Conservation (phyloP, 2,113 vertebrate species). For the Prunella fulvescens region DNA sequence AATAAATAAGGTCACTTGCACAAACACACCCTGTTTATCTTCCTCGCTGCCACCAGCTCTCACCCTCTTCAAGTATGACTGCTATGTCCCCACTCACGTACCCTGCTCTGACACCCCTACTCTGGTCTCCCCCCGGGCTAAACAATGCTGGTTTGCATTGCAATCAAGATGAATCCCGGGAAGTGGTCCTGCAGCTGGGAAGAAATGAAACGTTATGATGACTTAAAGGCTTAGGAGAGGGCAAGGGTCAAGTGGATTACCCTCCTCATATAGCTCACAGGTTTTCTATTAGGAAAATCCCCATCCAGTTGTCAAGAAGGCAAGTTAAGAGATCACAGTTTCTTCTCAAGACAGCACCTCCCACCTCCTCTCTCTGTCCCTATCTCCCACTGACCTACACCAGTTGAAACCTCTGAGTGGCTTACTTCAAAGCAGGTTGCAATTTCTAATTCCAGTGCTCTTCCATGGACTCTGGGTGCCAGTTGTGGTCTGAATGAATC, state of each 20-base stretch:
- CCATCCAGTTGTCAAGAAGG: background rate
- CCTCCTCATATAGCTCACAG: background rate
- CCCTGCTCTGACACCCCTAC: background rate
- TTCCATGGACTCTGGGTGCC: background rate
- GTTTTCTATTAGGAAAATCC: constrained; percentile 19
- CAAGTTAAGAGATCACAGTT: background rate
- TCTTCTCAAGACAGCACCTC: background rate
- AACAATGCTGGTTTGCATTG: background rate
- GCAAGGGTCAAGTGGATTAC: constrained; percentile 21
- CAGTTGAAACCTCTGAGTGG: background rate
- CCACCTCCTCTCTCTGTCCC: background rate
- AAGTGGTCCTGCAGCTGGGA: background rate
- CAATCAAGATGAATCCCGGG: background rate
- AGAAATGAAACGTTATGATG: background rate
- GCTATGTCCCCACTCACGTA: background rate
- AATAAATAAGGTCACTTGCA: constrained; percentile 4
- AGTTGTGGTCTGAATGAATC: background rate
- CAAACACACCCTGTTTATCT: constrained; percentile 8
- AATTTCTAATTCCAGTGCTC: background rate
- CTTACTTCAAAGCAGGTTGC: background rate
- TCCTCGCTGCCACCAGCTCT: background rate
- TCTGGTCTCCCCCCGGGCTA: background rate
- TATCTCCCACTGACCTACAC: background rate
- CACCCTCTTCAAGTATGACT: background rate
- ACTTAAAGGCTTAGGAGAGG: background rate